Percentiles rank a stretch among this genome's conserved stretches.
Conservation (phyloP, 2,113 vertebrate species). For the Nothobranchius kuhntae region DNA sequence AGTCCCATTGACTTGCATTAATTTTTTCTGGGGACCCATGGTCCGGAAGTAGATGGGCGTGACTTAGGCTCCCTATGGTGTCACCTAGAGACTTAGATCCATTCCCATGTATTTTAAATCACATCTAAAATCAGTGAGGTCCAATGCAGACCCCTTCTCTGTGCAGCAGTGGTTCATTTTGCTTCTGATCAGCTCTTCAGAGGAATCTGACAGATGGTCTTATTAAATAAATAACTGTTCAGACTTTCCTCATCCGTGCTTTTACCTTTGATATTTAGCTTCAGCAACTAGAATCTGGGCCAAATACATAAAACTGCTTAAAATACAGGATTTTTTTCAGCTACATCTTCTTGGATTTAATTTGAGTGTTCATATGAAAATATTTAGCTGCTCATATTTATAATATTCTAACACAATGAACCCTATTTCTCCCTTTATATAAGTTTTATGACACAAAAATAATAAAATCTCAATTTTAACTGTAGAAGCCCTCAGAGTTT, state of each 20-base stretch:
- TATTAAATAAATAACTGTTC: not conserved
- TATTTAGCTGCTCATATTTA: not conserved
- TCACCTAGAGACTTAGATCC: no score
- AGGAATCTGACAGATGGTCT: slow-evolving; percentile 2
- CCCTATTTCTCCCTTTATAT: not conserved
- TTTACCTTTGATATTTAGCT: slow-evolving; percentile 3
- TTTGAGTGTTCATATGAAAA: not conserved
- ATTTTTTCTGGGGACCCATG: no score
- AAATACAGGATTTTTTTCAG: not conserved
- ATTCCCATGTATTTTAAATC: not conserved
- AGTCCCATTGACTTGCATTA: no score
- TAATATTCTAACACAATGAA: no score
- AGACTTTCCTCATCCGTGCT: not conserved
- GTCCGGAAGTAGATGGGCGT: no score
- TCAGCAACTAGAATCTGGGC: not conserved
- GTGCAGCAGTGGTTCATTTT: not conserved
- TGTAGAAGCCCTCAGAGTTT: not conserved
- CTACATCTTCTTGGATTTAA: not conserved
- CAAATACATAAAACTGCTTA: not conserved
- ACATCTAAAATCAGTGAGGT: not conserved
- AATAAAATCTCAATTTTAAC: not conserved
- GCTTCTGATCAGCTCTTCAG: not conserved
- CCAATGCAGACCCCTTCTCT: not conserved
- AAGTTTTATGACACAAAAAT: not conserved
- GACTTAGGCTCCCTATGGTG: no score